These are phyloP conservation scores for Rhombomys opimus DNA, from an alignment of 2,113 vertebrate genomes.

Conservation along the genomic window DNA sequence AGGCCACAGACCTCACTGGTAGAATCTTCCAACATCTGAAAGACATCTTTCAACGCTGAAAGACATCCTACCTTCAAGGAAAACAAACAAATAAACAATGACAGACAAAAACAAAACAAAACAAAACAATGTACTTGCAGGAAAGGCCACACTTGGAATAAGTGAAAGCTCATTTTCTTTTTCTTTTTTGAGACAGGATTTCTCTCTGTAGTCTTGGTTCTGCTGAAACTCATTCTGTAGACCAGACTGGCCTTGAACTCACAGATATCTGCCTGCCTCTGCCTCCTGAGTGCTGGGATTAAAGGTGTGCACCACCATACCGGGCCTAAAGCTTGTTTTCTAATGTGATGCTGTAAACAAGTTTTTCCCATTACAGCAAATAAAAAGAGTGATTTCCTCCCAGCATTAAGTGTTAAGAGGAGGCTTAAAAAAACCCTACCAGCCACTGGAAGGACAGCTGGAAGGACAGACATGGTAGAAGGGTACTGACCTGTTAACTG, in stretches of 20 bases:
- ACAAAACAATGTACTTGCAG: background rate
- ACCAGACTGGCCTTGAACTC: too few species aligned
- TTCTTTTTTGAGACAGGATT: too few species aligned
- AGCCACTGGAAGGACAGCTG: background rate
- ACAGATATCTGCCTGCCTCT: too few species aligned
- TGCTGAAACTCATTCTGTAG: too few species aligned
- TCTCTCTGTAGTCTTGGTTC: too few species aligned
- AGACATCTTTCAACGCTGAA: background rate
- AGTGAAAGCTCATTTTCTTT: background rate
- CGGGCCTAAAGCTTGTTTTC: background rate
- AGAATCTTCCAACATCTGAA: constrained; percentile 52
- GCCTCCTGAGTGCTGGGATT: too few species aligned
- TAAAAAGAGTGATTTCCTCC: constrained; percentile 15
- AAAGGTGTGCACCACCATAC: too few species aligned
- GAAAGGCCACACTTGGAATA: constrained; percentile 45
- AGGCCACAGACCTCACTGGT: constrained; percentile 52
- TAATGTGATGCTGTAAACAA: constrained; percentile 3
- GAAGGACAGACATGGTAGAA: background rate
- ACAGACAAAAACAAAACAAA: background rate
- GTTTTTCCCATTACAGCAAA: constrained; percentile 48
- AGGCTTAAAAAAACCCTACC: background rate
- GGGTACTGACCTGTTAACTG: background rate
- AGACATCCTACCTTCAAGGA: constrained; percentile 11
- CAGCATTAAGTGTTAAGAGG: background rate
- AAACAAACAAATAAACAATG: background rate